phyloP scores from a whole-genome alignment of 1,140 invertebrate species.

The Temnothorax longispinosus region DNA sequence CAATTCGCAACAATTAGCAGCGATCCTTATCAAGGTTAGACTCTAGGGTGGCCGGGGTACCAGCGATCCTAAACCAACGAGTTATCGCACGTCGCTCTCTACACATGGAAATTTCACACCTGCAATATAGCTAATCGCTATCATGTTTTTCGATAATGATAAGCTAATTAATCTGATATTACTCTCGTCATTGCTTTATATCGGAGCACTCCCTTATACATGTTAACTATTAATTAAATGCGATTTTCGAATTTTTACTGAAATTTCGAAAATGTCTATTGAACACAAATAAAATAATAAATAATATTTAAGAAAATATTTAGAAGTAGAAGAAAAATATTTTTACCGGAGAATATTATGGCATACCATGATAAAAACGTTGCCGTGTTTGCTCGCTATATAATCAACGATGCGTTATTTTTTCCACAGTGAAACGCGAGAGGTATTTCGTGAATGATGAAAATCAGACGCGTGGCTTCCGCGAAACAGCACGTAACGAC shows the following conservation, averaged over 20 bases:
- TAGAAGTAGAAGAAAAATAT: neutral
- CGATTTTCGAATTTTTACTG: neutral
- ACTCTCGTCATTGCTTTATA: neutral
- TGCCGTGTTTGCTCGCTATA: conserved; percentile 2
- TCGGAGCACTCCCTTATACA: neutral
- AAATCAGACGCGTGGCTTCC: conserved; percentile 66
- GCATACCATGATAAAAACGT: neutral
- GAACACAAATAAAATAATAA: neutral
- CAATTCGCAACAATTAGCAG: conserved; percentile 85
- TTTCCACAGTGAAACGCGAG: conserved; percentile 21
- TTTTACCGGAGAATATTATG: neutral
- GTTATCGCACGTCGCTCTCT: conserved; percentile 11
- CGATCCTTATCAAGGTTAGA: conserved; percentile 83
- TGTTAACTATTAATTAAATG: neutral
- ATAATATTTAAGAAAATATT: neutral
- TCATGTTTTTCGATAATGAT: neutral
- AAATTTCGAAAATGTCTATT: neutral
- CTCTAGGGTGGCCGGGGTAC: conserved; percentile 64
- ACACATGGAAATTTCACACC: neutral
- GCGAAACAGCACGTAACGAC: conserved; percentile 59
- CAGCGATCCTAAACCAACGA: conserved; percentile 65
- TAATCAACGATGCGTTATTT: conserved; percentile 25
- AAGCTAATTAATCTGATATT: conserved; percentile 1
- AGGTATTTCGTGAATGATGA: conserved; percentile 52
- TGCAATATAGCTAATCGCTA: neutral